Evolutionary conservation across 2,888 invertebrate species (phyloP).

Genomic region (Andricus curvator): DNA sequence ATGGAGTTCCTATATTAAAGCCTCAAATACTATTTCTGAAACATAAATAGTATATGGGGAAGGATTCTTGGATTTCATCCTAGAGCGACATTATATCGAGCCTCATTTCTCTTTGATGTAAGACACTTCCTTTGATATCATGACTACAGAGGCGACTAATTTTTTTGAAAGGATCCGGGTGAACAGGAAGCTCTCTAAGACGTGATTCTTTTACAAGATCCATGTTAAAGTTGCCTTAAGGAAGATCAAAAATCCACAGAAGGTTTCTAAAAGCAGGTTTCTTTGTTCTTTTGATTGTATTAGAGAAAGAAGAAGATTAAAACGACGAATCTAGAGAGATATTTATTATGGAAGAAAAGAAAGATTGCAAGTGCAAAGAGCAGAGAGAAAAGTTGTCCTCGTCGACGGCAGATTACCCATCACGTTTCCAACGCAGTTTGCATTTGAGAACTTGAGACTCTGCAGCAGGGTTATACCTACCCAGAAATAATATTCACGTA

Average conservation of each 20-base stretch:
- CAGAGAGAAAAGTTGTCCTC: conserved; percentile 23
- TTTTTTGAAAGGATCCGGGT: conserved; percentile 1
- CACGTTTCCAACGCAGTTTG: conserved; percentile 26
- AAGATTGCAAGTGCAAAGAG: conserved; percentile 24
- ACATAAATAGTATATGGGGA: neutral
- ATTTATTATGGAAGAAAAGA: conserved; percentile 13
- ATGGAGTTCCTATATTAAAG: neutral
- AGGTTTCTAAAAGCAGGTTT: neutral
- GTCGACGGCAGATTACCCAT: conserved; percentile 8
- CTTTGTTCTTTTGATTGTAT: neutral
- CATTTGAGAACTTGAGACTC: conserved; percentile 25
- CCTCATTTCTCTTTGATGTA: conserved; percentile 14
- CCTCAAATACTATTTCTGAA: neutral
- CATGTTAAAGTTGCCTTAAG: neutral
- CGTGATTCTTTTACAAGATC: neutral
- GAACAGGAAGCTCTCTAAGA: neutral
- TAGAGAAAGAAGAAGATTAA: neutral
- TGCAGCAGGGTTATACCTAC: conserved; percentile 5
- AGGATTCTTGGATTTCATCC: conserved; percentile 4
- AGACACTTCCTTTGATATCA: conserved; percentile 36
- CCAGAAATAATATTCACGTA: conserved; percentile 34
- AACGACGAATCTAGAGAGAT: neutral
- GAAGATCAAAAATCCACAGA: neutral
- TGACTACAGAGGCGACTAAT: neutral
- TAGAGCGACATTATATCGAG: neutral